Percentiles rank a stretch among this genome's conserved stretches.
These are phyloP conservation scores for Catocala nupta DNA, from an alignment of 2,888 invertebrate genomes.

Conservation along the genomic window DNA sequence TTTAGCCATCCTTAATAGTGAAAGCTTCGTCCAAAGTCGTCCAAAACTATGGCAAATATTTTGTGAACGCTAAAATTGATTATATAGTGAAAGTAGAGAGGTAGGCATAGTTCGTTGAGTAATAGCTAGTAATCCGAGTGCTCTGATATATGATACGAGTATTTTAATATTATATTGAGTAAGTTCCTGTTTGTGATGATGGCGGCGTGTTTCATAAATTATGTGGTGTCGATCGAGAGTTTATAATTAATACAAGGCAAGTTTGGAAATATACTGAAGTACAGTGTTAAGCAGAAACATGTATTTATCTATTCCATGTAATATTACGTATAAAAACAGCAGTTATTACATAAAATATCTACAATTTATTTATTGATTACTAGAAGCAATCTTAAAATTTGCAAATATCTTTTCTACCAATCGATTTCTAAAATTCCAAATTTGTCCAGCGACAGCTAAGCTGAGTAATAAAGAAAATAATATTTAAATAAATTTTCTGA, in stretches of 20 bases:
- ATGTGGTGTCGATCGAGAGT: background rate
- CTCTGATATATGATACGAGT: slow-evolving; percentile 36
- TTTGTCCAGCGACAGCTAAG: too few species aligned
- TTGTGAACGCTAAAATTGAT: slow-evolving; percentile 44
- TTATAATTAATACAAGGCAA: slow-evolving; percentile 4
- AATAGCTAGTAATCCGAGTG: slow-evolving; percentile 44
- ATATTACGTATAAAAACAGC: too few species aligned
- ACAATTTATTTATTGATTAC: too few species aligned
- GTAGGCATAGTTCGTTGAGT: slow-evolving; percentile 44
- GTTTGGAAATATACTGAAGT: too few species aligned
- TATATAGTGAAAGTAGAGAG: slow-evolving; percentile 50
- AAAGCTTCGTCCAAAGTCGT: slow-evolving; percentile 43
- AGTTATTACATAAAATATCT: too few species aligned
- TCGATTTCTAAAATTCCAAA: too few species aligned
- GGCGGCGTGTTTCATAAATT: slow-evolving; percentile 12
- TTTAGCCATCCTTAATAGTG: slow-evolving; percentile 35
- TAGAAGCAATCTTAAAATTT: too few species aligned
- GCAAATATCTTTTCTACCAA: too few species aligned
- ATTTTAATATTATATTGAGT: slow-evolving; percentile 22
- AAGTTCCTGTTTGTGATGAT: slow-evolving; percentile 33
- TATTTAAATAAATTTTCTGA: too few species aligned
- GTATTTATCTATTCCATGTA: too few species aligned
- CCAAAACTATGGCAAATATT: slow-evolving; percentile 54
- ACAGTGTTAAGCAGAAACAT: too few species aligned
- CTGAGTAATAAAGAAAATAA: too few species aligned